phyloP scores from a whole-genome alignment of 2,888 invertebrate genomes.

The Microctonus aethiopoides region DNA sequence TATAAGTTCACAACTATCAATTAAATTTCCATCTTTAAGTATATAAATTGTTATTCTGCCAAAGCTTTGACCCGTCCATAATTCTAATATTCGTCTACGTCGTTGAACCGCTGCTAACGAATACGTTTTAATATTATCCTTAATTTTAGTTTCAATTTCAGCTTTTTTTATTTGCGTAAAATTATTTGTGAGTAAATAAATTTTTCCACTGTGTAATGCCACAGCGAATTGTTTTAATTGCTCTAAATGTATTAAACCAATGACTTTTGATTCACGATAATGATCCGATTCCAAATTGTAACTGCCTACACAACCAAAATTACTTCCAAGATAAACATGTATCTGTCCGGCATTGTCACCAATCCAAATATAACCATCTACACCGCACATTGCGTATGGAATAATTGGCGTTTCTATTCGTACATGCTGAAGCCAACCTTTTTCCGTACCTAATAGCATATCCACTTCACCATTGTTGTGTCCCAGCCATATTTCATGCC shows the following conservation, averaged over 20 bases:
- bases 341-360: slow-evolving; percentile 90
- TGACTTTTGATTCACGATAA: slow-evolving; percentile 72
- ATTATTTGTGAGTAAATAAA: slow-evolving; percentile 58
- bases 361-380: slow-evolving; percentile 86
- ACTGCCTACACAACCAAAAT: slow-evolving; percentile 63
- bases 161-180: slow-evolving; percentile 62
- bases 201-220: slow-evolving; percentile 80
- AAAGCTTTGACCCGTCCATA: slow-evolving; percentile 90
- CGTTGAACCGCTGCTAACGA: slow-evolving; percentile 60
- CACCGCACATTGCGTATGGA: slow-evolving; percentile 79
- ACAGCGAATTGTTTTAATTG: slow-evolving; percentile 81
- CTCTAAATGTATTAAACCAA: slow-evolving; percentile 76
- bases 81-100: slow-evolving; percentile 70
- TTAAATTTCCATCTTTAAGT: slow-evolving; percentile 70
- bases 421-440: slow-evolving; percentile 74
- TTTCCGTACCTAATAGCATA: slow-evolving; percentile 70
- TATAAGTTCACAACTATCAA: slow-evolving; percentile 74
- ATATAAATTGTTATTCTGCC: slow-evolving; percentile 84
- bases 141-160: slow-evolving; percentile 61
- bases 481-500: slow-evolving; percentile 80
- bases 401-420: slow-evolving; percentile 70
- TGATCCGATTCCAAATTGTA: slow-evolving; percentile 74
- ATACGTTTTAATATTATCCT: slow-evolving; percentile 57
- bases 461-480: slow-evolving; percentile 76
- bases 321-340: slow-evolving; percentile 78